Evolutionary conservation across 1,140 invertebrate genomes (phyloP).

Genomic region (Phthorimaea operculella): DNA sequence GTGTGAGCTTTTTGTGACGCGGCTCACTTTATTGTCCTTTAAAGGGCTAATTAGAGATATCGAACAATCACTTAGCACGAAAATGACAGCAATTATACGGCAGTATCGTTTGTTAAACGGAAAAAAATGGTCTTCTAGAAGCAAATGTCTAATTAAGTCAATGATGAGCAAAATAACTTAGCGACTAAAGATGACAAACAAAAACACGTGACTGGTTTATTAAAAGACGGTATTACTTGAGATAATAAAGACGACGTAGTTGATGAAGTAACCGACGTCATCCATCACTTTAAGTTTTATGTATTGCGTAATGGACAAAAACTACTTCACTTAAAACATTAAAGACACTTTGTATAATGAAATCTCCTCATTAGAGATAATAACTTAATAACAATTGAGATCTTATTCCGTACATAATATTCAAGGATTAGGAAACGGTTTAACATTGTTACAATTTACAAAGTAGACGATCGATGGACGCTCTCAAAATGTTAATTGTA

Average conservation of each 20-base stretch:
- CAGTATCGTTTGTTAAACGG: neutral
- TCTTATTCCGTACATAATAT: neutral
- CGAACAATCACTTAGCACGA: slow-evolving; percentile 1
- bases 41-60: slow-evolving; percentile 25
- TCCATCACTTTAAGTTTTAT: no score
- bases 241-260: no score
- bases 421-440: neutral
- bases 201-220: no score
- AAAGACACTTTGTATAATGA: no score
- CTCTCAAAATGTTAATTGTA: slow-evolving; percentile 6
- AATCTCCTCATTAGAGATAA: no score
- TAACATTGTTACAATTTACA: neutral
- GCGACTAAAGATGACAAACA: no score
- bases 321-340: no score
- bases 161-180: no score
- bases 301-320: no score
- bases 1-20: slow-evolving; percentile 21
- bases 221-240: no score
- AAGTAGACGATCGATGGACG: slow-evolving; percentile 2
- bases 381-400: neutral
- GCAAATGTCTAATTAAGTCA: no score
- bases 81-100: neutral
- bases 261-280: no score
- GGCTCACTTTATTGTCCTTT: slow-evolving; percentile 18
- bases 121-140: neutral